Evolutionary conservation across 64 coral and sea anemone genomes (phyloP).

Genomic region (Dendrophyllia cribrosa): DNA sequence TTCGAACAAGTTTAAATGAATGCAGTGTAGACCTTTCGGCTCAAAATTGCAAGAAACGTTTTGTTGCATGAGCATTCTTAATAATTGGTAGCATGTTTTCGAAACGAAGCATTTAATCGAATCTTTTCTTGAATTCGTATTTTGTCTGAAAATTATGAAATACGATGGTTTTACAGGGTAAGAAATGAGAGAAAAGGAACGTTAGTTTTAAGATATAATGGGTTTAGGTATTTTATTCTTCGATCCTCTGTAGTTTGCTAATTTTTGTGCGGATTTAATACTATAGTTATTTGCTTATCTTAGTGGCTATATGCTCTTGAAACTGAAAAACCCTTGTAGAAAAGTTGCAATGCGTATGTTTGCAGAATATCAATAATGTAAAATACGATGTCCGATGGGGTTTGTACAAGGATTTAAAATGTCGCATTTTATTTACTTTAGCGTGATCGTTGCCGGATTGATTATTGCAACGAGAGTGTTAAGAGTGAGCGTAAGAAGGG

Average conservation of each 20-base stretch:
- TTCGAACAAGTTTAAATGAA: slow-evolving; percentile 30
- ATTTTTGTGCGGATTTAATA: not conserved
- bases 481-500: not conserved
- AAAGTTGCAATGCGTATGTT: not conserved
- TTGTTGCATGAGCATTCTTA: not conserved
- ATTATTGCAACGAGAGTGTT: not conserved
- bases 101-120: not conserved
- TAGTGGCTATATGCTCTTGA: not conserved
- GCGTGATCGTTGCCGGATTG: not conserved
- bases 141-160: not conserved
- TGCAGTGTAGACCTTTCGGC: slow-evolving; percentile 44
- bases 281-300: not conserved
- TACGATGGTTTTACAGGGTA: slow-evolving; percentile 9
- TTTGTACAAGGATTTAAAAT: too few species aligned
- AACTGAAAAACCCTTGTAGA: not conserved
- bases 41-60: slow-evolving; percentile 1
- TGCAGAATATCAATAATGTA: too few species aligned
- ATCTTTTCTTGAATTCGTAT: not conserved
- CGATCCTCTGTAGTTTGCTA: not conserved
- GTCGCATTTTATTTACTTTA: not conserved
- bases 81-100: not conserved
- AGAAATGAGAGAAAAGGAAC: not conserved
- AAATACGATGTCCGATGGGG: too few species aligned
- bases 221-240: too few species aligned
- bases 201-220: not conserved